Evolutionary conservation across 2,888 invertebrate species (phyloP).

Genomic region (Xanthorhoe spadicearia): DNA sequence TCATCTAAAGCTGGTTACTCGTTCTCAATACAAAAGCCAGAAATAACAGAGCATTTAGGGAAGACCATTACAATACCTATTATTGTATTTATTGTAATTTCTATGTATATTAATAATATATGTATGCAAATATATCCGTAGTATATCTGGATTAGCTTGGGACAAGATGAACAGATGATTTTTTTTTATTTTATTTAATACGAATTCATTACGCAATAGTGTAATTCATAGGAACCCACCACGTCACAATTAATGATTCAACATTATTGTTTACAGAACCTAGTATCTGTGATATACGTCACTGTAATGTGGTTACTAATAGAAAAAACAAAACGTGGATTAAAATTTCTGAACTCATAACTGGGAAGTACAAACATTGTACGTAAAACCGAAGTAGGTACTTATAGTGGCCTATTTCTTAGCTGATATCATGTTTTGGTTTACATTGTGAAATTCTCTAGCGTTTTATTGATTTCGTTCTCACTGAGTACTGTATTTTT

Average conservation of each 20-base stretch:
- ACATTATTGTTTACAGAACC: slow-evolving; percentile 54
- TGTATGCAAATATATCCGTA: too few species aligned
- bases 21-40: slow-evolving; percentile 35
- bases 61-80: too few species aligned
- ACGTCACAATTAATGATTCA: slow-evolving; percentile 66
- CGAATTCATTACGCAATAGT: slow-evolving; percentile 35
- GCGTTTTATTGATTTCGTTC: slow-evolving; percentile 6
- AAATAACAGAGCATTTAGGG: slow-evolving; percentile 42
- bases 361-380: slow-evolving; percentile 5
- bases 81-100: too few species aligned
- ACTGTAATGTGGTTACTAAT: slow-evolving; percentile 42
- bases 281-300: slow-evolving; percentile 41
- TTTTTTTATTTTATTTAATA: too few species aligned
- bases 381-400: slow-evolving; percentile 3
- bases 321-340: slow-evolving; percentile 6
- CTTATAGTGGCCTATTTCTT: not conserved
- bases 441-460: slow-evolving; percentile 2
- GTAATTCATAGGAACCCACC: slow-evolving; percentile 47
- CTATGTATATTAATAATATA: too few species aligned
- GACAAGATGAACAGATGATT: too few species aligned
- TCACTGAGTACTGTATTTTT: slow-evolving; percentile 4
- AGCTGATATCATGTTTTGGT: not conserved
- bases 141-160: too few species aligned
- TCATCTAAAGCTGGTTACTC: not conserved
- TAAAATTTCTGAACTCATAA: slow-evolving; percentile 10